Base-by-base conservation (phyloP, 1,140 invertebrate species). In the Delia radicum region DNA sequence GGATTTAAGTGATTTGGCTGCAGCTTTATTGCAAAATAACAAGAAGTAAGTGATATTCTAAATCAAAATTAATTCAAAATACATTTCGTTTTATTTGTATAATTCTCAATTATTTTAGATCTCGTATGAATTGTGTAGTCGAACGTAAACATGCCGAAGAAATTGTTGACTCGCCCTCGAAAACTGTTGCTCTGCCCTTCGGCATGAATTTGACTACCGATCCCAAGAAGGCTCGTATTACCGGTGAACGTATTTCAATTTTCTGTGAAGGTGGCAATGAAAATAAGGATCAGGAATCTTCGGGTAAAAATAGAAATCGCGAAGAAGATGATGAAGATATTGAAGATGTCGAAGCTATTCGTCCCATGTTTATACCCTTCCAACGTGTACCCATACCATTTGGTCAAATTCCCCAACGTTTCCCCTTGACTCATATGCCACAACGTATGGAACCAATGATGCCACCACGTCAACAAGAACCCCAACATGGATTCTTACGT, bases 81-180 rank as follows among this genome's bases (percentile, higher is more conserved):
- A n/a, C n/a, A n/a, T n/a, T n/a, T n/a, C n/a, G n/a, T n/a, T n/a
- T n/a, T n/a, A n/a, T n/a, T n/a, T n/a, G 29, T 69, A 31, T 12
- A 72, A 37, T 42, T 65, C 0, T 65, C 15, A 48, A 73, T 18
- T 71, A 24, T 31, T 73, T 15, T 18, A 88, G 90, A 81, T 91
- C 91, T 7, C 91, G 93, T 85, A 94, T 96, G 91, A 96, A 95
- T 83, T 96, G 95, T 81, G 91, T 96, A 1, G 93, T 96, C 27
- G 94, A 96, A 82, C 93, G 93, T 80, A 92, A 93, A 78, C 91
- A 91, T 78, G 92, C 94, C 46, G 94, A 95, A 88, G 91, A 95
- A 87, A 87, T 94, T 75, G 89, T 94, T 84, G 93, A 95, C 84
- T 88, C 93, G 86, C 91, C 93, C 87, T 88, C 91, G 0, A 91